phyloP scores from a whole-genome alignment of 2,888 invertebrate species.

The Subacronicta megacephala region DNA sequence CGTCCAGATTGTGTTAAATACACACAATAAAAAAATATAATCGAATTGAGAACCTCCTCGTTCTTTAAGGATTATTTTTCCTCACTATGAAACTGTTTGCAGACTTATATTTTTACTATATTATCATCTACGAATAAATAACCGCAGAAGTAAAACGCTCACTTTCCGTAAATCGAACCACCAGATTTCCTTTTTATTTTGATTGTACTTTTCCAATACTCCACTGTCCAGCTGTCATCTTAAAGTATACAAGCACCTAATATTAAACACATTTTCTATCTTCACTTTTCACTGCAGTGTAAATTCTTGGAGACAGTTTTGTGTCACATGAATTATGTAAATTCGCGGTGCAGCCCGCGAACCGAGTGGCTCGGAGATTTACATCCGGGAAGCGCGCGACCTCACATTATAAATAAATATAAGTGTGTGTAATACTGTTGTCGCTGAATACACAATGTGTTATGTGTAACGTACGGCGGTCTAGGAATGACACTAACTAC shows the following conservation, averaged over 20 bases:
- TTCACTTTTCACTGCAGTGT: conserved; percentile 71
- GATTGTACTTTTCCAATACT: conserved; percentile 5
- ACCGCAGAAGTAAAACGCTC: no score
- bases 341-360: conserved; percentile 70
- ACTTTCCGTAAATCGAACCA: no score
- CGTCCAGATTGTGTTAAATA: no score
- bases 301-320: conserved; percentile 79
- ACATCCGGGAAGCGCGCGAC: conserved; percentile 67
- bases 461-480: conserved; percentile 24
- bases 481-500: conserved; percentile 7
- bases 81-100: no score
- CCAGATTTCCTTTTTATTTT: no score
- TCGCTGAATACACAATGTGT: conserved; percentile 49
- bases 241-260: conserved; percentile 54
- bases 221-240: conserved; percentile 14
- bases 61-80: no score
- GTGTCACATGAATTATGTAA: conserved; percentile 85
- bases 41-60: no score
- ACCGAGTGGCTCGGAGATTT: conserved; percentile 75
- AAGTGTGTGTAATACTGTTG: conserved; percentile 57
- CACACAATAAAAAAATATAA: no score
- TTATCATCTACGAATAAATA: no score
- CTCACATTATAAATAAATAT: conserved; percentile 66
- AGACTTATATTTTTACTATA: no score
- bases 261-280: conserved; percentile 57